Base-by-base conservation (phyloP, 2,888 invertebrate species). In the Bembecia ichneumoniformis region DNA sequence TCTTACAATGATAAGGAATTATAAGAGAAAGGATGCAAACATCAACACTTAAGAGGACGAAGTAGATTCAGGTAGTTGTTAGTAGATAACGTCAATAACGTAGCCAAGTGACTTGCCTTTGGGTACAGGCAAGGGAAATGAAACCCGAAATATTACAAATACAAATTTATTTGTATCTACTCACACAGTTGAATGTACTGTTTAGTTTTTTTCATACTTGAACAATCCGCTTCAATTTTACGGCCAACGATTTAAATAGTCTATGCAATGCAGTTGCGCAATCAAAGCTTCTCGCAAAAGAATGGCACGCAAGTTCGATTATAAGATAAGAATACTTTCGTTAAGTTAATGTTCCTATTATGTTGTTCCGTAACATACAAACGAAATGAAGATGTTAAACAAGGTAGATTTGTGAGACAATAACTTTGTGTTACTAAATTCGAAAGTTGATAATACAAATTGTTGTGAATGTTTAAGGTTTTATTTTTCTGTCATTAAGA, bases 301-400 rank as follows among this genome's bases (percentile, higher is more conserved):
- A 55, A 53, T 48, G 43, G 34, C 7, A 16, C 44, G 44, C 43
- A 54, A 28, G 28, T 57, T 58, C 45, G 62, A 64, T 64, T 50
- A 47, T 56, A 35, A 58, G 64, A 65, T 66, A 67, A 64, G 55
- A 59, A 28, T 47, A 51, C 53, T 56, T 55, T 16, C 17, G 40
- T 40, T 40, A 40, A 16, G 44, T 44, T 44, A 44, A 44, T 44
- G 44, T 44, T 15, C 44, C 17, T 44, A 44, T 44, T 44, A 44
- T 15, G 45, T 49, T 44, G 44, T 44, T 15, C 16, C 16, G 44
- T 17, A 44, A 44, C 40, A 40, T 40, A 11, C n/a, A 40, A 40
- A 40, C 15, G 44, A 17, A 44, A 44, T 44, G 16, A 17, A 44
- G 44, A 44, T 44, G 44, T 44, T 40, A 14, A 40, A 14, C 28